These are phyloP conservation scores for Synergus japonicus DNA, from an alignment of 2,888 invertebrate species.

Conservation along the genomic window DNA sequence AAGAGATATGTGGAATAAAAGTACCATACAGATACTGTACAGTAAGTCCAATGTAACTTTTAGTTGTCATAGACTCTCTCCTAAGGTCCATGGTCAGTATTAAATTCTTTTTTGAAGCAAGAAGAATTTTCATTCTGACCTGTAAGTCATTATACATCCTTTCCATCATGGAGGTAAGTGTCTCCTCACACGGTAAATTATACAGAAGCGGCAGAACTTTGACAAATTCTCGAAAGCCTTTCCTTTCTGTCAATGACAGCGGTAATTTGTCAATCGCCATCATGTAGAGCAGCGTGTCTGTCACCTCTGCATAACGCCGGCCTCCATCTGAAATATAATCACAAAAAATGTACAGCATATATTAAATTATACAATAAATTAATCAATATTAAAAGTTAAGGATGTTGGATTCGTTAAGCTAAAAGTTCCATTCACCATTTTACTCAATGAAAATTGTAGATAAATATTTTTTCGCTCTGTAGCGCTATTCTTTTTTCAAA, in stretches of 20 bases:
- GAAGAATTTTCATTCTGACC: not conserved
- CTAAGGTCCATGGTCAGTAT: not conserved
- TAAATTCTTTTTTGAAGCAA: not conserved
- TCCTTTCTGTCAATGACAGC: not conserved
- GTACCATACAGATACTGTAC: too few relatives aligned
- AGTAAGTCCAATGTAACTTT: not conserved
- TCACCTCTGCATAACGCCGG: not conserved
- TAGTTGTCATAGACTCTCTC: not conserved
- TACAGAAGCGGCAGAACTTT: not conserved
- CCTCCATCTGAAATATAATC: conserved; percentile 6
- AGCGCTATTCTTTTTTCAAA: too few relatives aligned
- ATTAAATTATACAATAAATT: not conserved
- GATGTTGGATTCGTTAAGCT: too few relatives aligned
- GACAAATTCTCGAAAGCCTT: not conserved
- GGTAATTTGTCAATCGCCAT: not conserved
- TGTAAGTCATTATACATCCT: not conserved
- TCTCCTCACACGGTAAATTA: not conserved
- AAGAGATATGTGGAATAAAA: too few relatives aligned
- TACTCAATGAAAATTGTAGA: too few relatives aligned
- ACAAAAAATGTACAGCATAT: not conserved
- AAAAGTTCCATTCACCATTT: too few relatives aligned
- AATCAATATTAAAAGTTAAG: too few relatives aligned
- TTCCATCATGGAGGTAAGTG: not conserved
- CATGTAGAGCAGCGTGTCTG: not conserved
- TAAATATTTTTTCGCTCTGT: too few relatives aligned